Percentiles rank a stretch among this genome's conserved stretches.
Conservation (phyloP, 1,140 invertebrate genomes). For the Melitaea cinxia region DNA sequence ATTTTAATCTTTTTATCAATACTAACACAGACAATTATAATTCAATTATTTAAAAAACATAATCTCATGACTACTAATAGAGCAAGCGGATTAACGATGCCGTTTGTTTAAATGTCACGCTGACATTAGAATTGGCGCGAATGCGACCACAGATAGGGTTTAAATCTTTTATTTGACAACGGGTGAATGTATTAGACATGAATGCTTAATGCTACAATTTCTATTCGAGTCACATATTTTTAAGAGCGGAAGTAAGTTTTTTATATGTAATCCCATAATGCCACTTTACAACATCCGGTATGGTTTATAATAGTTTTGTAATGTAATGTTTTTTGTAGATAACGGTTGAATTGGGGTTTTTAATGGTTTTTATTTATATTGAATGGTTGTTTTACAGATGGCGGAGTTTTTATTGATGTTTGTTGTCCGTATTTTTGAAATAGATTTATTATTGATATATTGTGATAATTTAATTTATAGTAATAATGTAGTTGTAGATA, state of each 20-base stretch:
- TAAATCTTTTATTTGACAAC: slow-evolving; percentile 35
- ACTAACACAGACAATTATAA: background rate
- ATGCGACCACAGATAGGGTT: slow-evolving; percentile 40
- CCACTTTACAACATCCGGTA: slow-evolving; percentile 41
- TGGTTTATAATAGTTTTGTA: slow-evolving; percentile 26
- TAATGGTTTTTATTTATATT: background rate
- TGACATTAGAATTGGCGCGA: slow-evolving; percentile 38
- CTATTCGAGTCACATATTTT: slow-evolving; percentile 42
- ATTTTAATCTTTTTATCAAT: background rate
- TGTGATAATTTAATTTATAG: too few relatives aligned
- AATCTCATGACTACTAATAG: slow-evolving; percentile 10
- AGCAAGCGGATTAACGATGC: slow-evolving; percentile 29
- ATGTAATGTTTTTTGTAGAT: slow-evolving; percentile 2
- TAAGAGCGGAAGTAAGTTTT: slow-evolving; percentile 32
- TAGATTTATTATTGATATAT: background rate
- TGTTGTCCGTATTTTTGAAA: too few relatives aligned
- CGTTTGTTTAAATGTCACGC: slow-evolving; percentile 37
- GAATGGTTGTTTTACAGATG: slow-evolving; percentile 13
- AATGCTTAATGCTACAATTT: slow-evolving; percentile 34
- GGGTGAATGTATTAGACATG: slow-evolving; percentile 28
- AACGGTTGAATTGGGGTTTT: slow-evolving; percentile 19
- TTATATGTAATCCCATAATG: slow-evolving; percentile 33
- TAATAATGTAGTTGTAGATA: too few relatives aligned
- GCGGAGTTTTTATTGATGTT: background rate
- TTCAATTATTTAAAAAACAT: background rate